Evolutionary conservation across 2,113 vertebrate genomes (phyloP).

Genomic region (Ploceus nigricollis): DNA sequence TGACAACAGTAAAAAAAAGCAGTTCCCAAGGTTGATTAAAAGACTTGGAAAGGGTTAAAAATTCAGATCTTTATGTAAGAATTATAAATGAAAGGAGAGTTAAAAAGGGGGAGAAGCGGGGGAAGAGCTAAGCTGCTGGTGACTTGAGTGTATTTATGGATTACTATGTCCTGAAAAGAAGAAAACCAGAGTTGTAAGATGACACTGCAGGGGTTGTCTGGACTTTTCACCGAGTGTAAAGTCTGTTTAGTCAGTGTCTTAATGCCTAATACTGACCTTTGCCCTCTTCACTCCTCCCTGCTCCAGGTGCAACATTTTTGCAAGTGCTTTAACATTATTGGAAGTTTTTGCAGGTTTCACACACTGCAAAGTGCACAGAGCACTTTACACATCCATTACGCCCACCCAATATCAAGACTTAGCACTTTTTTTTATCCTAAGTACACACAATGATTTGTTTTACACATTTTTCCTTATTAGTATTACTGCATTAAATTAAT

Average conservation of each 20-base stretch:
- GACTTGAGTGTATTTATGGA: constrained; percentile 85
- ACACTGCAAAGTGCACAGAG: neutral
- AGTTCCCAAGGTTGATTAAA: neutral
- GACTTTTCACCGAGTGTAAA: constrained; percentile 77
- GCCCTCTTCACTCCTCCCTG: constrained; percentile 76
- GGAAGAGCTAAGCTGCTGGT: constrained; percentile 78
- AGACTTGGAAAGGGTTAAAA: constrained; percentile 78
- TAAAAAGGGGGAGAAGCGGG: constrained; percentile 66
- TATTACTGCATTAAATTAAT: neutral
- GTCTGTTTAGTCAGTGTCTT: constrained; percentile 81
- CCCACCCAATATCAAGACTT: neutral
- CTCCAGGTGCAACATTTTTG: constrained; percentile 85
- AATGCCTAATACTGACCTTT: constrained; percentile 76
- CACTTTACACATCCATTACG: neutral
- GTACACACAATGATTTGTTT: neutral
- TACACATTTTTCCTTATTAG: neutral
- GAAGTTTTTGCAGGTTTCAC: constrained; percentile 38
- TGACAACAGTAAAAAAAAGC: neutral
- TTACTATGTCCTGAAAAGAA: constrained; percentile 77
- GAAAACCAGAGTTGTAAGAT: constrained; percentile 77
- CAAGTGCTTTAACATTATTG: constrained; percentile 21
- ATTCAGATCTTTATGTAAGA: constrained; percentile 76
- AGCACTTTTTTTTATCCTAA: neutral
- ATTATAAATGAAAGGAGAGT: constrained; percentile 62
- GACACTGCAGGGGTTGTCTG: constrained; percentile 82